These are phyloP conservation scores for Agonopterix heracliana DNA, from an alignment of 2,888 invertebrate genomes.

Conservation along the genomic window DNA sequence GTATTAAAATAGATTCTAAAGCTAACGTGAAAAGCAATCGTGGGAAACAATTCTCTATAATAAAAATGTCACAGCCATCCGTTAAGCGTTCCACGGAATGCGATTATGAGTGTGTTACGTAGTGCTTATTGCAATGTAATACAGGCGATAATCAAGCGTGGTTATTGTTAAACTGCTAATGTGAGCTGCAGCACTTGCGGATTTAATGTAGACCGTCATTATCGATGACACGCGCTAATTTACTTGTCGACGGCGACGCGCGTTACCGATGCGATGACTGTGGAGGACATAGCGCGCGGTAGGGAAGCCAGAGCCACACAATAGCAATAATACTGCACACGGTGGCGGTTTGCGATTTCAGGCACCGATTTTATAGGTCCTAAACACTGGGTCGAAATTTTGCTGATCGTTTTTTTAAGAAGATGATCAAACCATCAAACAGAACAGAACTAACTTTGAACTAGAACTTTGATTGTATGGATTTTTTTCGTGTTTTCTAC, in stretches of 20 bases:
- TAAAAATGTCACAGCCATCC: constrained; percentile 57
- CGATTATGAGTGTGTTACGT: constrained; percentile 13
- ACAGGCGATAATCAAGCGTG: constrained; percentile 22
- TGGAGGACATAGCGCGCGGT: background rate
- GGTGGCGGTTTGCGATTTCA: too few relatives aligned
- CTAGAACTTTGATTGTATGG: too few relatives aligned
- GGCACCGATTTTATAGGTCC: too few relatives aligned
- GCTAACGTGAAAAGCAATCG: constrained; percentile 23
- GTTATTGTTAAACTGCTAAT: constrained; percentile 18
- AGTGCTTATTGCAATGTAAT: constrained; percentile 20
- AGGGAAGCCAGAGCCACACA: too few relatives aligned
- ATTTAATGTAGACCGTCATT: constrained; percentile 54
- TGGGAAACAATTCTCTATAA: constrained; percentile 60
- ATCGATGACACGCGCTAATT: constrained; percentile 68
- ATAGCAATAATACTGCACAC: too few relatives aligned
- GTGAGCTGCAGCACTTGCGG: constrained; percentile 22
- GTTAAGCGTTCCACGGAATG: constrained; percentile 39
- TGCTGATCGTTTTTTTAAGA: too few relatives aligned
- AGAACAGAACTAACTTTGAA: too few relatives aligned
- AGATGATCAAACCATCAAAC: too few relatives aligned
- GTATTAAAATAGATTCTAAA: background rate
- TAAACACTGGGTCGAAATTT: too few relatives aligned
- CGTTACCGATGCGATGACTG: constrained; percentile 16
- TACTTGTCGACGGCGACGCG: constrained; percentile 36
- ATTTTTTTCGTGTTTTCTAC: too few relatives aligned